Percentiles rank a stretch among this genome's conserved stretches.
These are phyloP conservation scores for Tadarida brasiliensis DNA, from an alignment of 2,797 vertebrate genomes.

Conservation along the genomic window DNA sequence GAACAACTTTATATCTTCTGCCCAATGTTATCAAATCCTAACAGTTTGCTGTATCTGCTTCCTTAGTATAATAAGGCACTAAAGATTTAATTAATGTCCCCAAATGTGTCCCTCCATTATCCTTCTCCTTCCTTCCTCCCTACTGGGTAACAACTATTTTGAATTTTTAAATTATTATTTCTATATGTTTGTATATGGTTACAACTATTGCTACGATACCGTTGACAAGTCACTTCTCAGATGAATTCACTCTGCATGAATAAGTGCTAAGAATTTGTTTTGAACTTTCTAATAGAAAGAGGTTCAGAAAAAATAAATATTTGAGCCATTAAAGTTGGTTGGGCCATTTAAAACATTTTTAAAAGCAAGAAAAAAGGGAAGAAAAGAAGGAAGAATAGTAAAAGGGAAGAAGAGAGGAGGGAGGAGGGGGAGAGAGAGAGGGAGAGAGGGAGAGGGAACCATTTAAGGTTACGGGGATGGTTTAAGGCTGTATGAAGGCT, in stretches of 20 bases:
- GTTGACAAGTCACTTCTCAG: neutral
- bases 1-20: neutral
- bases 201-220: neutral
- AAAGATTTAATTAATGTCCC: neutral
- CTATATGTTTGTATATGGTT: neutral
- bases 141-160: neutral
- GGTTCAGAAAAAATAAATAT: neutral
- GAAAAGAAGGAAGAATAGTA: neutral
- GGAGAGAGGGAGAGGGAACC: neutral
- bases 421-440: fast-evolving
- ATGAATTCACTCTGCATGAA: neutral
- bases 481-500: neutral
- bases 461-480: neutral
- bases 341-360: neutral
- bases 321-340: neutral
- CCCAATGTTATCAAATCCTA: neutral
- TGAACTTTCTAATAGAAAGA: constrained; percentile 4
- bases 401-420: neutral
- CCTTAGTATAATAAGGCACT: neutral
- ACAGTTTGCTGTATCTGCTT: neutral
- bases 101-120: neutral
- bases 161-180: neutral
- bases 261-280: neutral
- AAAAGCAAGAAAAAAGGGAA: neutral
- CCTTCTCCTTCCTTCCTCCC: neutral